Base-by-base conservation (phyloP, 1,140 invertebrate genomes). In the Myzus persicae region DNA sequence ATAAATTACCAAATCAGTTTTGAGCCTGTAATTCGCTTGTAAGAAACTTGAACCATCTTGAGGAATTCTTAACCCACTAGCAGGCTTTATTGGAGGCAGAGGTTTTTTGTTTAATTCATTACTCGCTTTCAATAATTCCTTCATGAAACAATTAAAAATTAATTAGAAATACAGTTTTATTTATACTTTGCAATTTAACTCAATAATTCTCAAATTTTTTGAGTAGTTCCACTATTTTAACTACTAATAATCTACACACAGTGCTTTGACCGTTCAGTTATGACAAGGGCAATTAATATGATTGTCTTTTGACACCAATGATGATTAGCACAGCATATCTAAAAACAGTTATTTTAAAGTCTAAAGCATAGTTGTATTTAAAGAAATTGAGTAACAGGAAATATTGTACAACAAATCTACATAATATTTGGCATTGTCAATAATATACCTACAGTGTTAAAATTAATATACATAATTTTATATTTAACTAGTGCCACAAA, bases 71-170 rank as follows among this genome's bases (percentile, higher is more conserved):
- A 76, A 76, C 31, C 59, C 59, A 76, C 59, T 36, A n/a, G 59
- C 59, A n/a, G 59, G 59, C n/a, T 76, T 76, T 76, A 76, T 76
- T 76, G 59, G 11, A n/a, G 59, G 59, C 59, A 76, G 14, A 14
- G 59, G 59, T 76, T n/a, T 76, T n/a, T 76, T 76, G 31, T 76
- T 76, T n/a, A 76, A 31, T 76, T 76, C 59, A 76, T n/a, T n/a
- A n/a, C 59, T 36, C n/a, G n/a, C 59, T 76, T 76, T 76, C 1
- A n/a, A 18, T 18, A 76, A 4, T 76, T 76, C 59, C 59, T 76
- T n/a, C 4, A n/a, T n/a, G 14, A 6, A 76, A 76, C 31, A 76
- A n/a, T n/a, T 76, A 5, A 76, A 76, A 76, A n/a, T n/a, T 14
- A 76, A n/a, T n/a, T 76, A 5, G 36, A 76, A 76, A n/a, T n/a